Percentiles rank a stretch among this genome's conserved stretches.
Evolutionary conservation across 1,140 invertebrate genomes (phyloP).

Genomic region (Octopus bimaculoides): DNA sequence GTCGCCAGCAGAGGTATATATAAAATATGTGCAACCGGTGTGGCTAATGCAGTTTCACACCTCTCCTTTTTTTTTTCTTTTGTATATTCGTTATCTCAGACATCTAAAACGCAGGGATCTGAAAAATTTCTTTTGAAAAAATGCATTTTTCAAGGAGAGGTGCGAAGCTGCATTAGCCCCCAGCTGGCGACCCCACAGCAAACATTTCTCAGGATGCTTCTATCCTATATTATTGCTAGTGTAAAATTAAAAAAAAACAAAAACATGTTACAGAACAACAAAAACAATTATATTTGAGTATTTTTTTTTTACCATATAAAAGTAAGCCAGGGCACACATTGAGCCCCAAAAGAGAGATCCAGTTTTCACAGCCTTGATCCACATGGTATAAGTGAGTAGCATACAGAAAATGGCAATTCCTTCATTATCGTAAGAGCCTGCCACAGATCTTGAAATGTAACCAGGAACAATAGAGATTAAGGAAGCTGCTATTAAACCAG

Average conservation of each 20-base stretch:
- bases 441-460: constrained; percentile 94
- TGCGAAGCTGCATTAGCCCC: no score
- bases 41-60: no score
- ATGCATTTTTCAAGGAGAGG: no score
- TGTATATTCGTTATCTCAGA: no score
- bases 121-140: no score
- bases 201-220: not conserved
- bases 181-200: no score
- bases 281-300: not conserved
- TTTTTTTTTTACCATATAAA: constrained; percentile 83
- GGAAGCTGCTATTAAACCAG: constrained; percentile 88
- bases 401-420: constrained; percentile 99
- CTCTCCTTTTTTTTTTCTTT: no score
- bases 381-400: constrained; percentile 95
- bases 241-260: not conserved
- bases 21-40: no score
- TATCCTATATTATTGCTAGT: not conserved
- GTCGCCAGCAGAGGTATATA: no score
- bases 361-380: constrained; percentile 97
- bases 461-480: constrained; percentile 97
- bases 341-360: constrained; percentile 90
- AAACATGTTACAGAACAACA: no score
- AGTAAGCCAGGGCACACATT: constrained; percentile 88
- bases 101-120: no score
- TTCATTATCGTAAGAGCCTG: constrained; percentile 98